Evolutionary conservation across 2,888 invertebrate genomes (phyloP).

Genomic region (Sinotaia quadrata): DNA sequence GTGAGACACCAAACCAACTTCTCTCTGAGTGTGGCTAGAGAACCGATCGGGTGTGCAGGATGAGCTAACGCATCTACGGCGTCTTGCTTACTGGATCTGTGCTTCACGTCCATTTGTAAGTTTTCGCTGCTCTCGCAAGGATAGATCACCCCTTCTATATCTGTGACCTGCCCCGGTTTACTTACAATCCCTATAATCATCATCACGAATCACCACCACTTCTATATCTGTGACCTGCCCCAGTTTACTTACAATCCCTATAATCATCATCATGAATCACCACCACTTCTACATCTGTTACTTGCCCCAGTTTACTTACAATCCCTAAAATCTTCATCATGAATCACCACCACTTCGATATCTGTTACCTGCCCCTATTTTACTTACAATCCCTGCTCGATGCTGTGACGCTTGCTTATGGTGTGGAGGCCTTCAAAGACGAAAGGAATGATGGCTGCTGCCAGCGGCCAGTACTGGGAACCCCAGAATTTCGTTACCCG

Average conservation of each 20-base stretch:
- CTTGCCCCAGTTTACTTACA: neutral
- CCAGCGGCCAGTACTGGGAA: conserved; percentile 83
- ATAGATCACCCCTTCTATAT: no score
- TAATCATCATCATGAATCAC: neutral
- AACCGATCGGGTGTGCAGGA: no score
- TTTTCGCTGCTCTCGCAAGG: no score
- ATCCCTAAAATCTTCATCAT: neutral
- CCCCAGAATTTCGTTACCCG: conserved; percentile 84
- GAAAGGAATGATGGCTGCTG: conserved; percentile 76
- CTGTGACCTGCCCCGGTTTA: neutral
- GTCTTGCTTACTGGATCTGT: no score
- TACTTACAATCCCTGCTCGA: conserved; percentile 87
- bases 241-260: neutral
- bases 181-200: neutral
- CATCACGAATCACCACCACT: no score
- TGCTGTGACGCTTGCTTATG: conserved; percentile 88
- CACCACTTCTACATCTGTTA: neutral
- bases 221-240: neutral
- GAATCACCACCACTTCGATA: neutral
- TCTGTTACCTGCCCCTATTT: neutral
- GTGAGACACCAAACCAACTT: no score
- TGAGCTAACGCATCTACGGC: no score
- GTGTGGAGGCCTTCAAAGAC: conserved; percentile 88
- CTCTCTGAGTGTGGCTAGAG: no score
- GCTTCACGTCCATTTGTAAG: no score